These are phyloP conservation scores for Lophotriccus pileatus DNA, from an alignment of 2,797 vertebrate species.

Conservation along the genomic window DNA sequence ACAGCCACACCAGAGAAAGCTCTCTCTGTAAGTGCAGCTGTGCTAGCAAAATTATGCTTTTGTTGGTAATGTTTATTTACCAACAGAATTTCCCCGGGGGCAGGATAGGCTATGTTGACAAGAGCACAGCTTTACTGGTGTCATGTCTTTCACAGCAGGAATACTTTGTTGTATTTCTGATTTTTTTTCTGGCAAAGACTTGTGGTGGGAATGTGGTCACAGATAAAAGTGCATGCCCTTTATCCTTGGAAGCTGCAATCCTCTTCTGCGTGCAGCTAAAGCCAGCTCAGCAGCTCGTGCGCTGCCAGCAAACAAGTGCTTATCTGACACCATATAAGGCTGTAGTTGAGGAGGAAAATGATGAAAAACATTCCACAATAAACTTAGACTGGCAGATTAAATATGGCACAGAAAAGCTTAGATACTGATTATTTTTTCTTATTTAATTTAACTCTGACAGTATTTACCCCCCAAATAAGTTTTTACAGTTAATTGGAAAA, in stretches of 20 bases:
- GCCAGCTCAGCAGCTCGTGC: neutral
- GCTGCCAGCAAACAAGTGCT: constrained; percentile 14
- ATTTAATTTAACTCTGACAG: neutral
- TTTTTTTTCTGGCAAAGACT: neutral
- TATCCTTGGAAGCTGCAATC: neutral
- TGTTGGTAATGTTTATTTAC: constrained; percentile 33
- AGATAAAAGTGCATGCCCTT: neutral
- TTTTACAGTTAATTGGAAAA: neutral
- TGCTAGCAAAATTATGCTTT: neutral
- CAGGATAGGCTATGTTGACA: neutral
- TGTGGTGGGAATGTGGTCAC: neutral
- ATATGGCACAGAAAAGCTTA: neutral
- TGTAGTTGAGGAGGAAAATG: neutral
- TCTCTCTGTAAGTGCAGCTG: constrained; percentile 3
- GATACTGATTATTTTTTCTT: neutral
- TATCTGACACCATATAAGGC: constrained; percentile 29
- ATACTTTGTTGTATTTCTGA: neutral
- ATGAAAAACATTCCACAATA: constrained; percentile 12
- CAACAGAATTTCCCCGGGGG: neutral
- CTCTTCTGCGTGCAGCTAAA: neutral
- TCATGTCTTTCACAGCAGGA: neutral
- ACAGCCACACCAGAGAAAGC: neutral
- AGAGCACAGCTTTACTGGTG: neutral
- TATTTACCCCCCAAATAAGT: neutral
- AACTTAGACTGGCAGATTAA: neutral